These are phyloP conservation scores for Cyrtorhinus lividipennis DNA, from an alignment of 1,140 invertebrate genomes.

Conservation along the genomic window DNA sequence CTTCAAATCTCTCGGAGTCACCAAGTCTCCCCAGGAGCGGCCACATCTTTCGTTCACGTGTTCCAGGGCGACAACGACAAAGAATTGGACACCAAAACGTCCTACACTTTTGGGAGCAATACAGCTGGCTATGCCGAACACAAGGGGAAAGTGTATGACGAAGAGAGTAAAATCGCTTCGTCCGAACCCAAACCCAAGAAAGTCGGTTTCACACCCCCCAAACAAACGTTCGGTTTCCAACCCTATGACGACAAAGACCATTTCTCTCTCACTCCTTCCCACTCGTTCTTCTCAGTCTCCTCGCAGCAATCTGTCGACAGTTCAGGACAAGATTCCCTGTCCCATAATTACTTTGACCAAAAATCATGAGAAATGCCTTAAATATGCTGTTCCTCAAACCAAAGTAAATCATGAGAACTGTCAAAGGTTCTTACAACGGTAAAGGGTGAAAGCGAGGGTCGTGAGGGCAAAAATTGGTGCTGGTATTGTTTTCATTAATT, in stretches of 20 bases:
- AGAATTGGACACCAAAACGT: constrained; percentile 8
- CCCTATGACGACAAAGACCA: constrained; percentile 10
- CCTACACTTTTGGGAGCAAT: not conserved
- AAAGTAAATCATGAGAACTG: no score
- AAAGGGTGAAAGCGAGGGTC: no score
- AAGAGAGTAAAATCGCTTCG: not conserved
- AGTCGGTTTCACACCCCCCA: constrained; percentile 6
- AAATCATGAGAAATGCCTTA: no score
- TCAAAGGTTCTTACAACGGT: no score
- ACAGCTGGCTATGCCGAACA: not conserved
- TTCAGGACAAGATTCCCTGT: constrained; percentile 4
- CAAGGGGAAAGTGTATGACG: not conserved
- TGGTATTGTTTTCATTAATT: no score
- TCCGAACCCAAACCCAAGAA: not conserved
- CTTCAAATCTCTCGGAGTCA: not conserved
- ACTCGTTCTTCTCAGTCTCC: not conserved
- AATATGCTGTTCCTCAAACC: not conserved
- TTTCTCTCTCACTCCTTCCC: not conserved
- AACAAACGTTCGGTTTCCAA: constrained; percentile 9
- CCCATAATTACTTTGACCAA: constrained; percentile 10
- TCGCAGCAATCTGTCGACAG: not conserved
- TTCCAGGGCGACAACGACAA: not conserved
- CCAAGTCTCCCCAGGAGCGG: not conserved
- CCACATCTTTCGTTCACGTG: constrained; percentile 3
- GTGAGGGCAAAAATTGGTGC: no score